Conservation (phyloP, 1,140 invertebrate species). For the Aphis gossypii region DNA sequence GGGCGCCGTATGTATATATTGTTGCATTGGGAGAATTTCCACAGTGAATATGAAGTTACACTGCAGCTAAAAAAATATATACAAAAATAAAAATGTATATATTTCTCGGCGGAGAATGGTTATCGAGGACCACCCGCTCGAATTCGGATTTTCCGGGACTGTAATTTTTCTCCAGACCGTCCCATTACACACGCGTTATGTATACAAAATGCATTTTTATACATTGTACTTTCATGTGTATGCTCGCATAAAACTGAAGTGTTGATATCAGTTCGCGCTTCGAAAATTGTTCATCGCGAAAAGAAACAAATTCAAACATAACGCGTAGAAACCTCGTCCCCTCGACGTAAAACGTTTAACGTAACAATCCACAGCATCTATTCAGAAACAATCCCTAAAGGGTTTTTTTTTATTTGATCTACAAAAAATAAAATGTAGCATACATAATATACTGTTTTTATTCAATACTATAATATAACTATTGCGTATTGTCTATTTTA, state of each 20-base stretch:
- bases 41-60: neutral
- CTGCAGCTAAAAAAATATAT: conserved; percentile 1
- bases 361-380: neutral
- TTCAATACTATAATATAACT: neutral
- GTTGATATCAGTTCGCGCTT: neutral
- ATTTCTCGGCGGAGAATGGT: neutral
- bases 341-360: neutral
- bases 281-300: neutral
- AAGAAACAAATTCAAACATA: neutral
- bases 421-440: neutral
- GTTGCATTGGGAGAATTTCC: neutral
- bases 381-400: neutral
- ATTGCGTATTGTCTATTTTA: neutral
- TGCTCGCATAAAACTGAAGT: neutral
- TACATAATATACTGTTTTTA: neutral
- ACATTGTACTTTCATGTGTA: neutral
- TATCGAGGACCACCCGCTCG: neutral
- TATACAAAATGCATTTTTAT: neutral
- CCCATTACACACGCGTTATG: neutral
- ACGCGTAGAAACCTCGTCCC: neutral
- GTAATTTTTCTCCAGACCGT: neutral
- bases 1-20: neutral
- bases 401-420: neutral
- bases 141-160: neutral
- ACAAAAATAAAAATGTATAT: neutral